A percentile compares a stretch with the other conserved stretches of the same genome.
Evolutionary conservation across 2,113 vertebrate genomes (phyloP).

Genomic region (Poecilia latipinna): DNA sequence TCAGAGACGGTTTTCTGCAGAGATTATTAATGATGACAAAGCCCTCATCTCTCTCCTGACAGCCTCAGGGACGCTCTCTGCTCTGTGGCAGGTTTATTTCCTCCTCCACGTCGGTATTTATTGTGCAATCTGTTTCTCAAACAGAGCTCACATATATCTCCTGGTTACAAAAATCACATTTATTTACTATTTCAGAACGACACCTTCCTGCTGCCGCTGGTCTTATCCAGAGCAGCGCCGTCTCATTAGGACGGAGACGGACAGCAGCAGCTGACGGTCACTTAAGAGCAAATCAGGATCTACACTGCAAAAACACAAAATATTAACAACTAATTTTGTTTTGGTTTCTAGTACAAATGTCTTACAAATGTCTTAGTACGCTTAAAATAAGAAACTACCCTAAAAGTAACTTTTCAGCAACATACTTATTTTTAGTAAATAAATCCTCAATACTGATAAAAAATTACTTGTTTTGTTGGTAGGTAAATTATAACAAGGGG

Average conservation of each 20-base stretch:
- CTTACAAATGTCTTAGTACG: too few relatives aligned
- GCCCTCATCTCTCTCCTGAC: constrained; percentile 1
- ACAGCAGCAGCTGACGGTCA: constrained; percentile 20
- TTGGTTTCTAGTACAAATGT: too few relatives aligned
- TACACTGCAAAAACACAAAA: background rate
- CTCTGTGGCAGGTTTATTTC: constrained; percentile 18
- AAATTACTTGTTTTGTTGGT: too few relatives aligned
- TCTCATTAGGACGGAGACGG: constrained; percentile 52
- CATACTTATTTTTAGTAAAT: too few relatives aligned
- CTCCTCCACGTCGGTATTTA: constrained; percentile 10
- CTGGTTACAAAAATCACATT: constrained; percentile 7
- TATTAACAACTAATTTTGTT: too few relatives aligned
- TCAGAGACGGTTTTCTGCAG: too few relatives aligned
- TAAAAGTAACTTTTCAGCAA: too few relatives aligned
- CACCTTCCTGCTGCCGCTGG: constrained; percentile 8
- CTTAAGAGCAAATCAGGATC: constrained; percentile 44
- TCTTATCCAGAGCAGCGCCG: constrained; percentile 17
- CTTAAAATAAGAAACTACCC: too few relatives aligned
- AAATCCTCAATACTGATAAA: too few relatives aligned
- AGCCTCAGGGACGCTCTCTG: constrained; percentile 16
- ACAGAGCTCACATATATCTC: constrained; percentile 2
- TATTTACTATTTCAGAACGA: constrained; percentile 34
- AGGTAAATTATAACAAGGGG: too few relatives aligned
- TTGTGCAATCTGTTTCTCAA: background rate
- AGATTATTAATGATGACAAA: constrained; percentile 29